Conservation (phyloP, 2,113 vertebrate genomes). For the Nothocercus nigrocapillus region DNA sequence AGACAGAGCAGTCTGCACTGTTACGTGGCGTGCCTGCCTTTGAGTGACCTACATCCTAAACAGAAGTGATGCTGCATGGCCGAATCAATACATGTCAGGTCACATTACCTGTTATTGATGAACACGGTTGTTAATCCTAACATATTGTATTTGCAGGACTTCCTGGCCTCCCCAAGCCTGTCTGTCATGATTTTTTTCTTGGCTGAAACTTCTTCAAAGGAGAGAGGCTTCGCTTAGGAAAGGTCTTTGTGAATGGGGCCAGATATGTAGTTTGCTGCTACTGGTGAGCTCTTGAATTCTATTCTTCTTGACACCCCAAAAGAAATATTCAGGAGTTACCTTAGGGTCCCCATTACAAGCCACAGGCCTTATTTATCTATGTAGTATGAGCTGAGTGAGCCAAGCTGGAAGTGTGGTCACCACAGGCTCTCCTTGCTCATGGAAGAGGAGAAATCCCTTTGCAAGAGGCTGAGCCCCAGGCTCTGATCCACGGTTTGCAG, state of each 20-base stretch:
- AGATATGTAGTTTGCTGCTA: neutral
- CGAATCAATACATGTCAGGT: slow-evolving; percentile 27
- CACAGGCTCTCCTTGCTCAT: rapidly evolving
- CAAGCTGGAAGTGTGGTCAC: neutral
- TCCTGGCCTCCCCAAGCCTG: neutral
- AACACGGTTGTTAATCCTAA: neutral
- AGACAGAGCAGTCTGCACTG: neutral
- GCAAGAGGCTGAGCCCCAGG: neutral
- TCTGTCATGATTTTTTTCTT: neutral
- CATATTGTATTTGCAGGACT: neutral
- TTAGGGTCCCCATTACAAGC: neutral
- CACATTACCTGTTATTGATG: slow-evolving; percentile 34
- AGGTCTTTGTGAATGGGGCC: neutral
- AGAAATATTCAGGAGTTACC: neutral
- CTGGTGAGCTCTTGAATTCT: neutral
- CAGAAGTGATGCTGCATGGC: neutral
- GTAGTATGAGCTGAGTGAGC: neutral
- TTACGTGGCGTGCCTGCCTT: neutral
- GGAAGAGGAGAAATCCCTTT: neutral
- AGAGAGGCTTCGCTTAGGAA: neutral
- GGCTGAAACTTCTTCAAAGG: neutral
- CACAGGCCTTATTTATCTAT: neutral
- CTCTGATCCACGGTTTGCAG: neutral
- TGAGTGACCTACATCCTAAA: slow-evolving; percentile 36
- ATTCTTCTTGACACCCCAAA: neutral